Conservation (phyloP, 2,113 vertebrate genomes). For the Grantiella picta region DNA sequence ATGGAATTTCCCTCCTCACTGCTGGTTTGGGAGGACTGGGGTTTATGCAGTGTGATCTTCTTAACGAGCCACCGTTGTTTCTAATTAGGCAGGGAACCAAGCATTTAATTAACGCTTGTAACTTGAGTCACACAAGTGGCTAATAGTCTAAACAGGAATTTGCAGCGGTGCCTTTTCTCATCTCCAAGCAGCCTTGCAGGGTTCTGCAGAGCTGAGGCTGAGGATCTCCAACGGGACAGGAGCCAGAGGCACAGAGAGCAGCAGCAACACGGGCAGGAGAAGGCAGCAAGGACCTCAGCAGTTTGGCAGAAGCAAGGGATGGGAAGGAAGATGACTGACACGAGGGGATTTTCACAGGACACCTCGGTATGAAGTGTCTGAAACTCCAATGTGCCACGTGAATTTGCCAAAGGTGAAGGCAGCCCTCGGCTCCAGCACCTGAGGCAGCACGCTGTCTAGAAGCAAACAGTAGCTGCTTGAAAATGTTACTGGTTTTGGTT, state of each 20-base stretch:
- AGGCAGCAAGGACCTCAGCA: neutral
- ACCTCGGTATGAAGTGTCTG: accelerated
- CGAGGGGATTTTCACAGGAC: neutral
- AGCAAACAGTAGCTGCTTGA: neutral
- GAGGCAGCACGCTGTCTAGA: neutral
- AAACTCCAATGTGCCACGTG: accelerated
- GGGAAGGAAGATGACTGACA: neutral
- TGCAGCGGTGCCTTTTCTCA: neutral
- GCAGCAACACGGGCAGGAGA: neutral
- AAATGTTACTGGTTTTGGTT: neutral
- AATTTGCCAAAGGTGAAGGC: neutral
- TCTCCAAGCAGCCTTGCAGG: neutral
- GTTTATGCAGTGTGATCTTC: neutral
- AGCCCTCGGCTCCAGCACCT: neutral
- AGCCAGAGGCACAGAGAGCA: neutral
- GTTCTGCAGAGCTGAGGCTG: neutral
- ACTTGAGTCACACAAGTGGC: neutral
- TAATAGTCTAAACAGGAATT: neutral
- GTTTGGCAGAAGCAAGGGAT: neutral
- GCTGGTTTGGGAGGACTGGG: neutral
- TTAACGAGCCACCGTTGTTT: neutral
- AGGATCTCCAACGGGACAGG: neutral
- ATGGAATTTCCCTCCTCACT: neutral
- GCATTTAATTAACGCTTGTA: neutral
- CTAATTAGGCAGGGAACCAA: conserved; percentile 6